Conservation (phyloP, 2,797 vertebrate genomes). For the Hypotaenidia philippensis region DNA sequence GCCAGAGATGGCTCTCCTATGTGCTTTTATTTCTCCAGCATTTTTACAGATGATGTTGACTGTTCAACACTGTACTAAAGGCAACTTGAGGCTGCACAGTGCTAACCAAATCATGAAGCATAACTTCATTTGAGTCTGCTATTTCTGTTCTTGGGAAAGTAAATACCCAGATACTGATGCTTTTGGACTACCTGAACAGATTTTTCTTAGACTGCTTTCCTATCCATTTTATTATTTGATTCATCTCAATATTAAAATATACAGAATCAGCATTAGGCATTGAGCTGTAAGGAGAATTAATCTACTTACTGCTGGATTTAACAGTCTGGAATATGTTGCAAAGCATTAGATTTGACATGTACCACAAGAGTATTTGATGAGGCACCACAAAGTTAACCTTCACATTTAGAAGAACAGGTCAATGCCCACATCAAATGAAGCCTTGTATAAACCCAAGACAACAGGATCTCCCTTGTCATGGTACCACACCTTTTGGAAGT, state of each 20-base stretch:
- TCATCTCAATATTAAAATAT: background rate
- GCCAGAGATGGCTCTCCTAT: background rate
- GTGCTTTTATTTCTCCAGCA: background rate
- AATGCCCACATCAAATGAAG: background rate
- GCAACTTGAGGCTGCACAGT: background rate
- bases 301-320: background rate
- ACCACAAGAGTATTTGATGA: background rate
- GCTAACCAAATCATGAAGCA: background rate
- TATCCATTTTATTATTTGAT: background rate
- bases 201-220: background rate
- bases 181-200: background rate
- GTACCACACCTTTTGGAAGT: constrained; percentile 33
- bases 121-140: background rate
- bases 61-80: background rate
- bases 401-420: background rate
- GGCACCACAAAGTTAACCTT: background rate
- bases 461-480: background rate
- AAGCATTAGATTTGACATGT: accelerated
- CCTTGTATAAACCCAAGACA: background rate
- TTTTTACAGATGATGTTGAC: background rate
- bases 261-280: accelerated
- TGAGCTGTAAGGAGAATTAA: background rate
- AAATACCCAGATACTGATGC: background rate
- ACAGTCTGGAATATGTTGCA: background rate
- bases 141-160: background rate